phyloP scores from a whole-genome alignment of 1,140 invertebrate genomes.

The Lanistes nyassanus region DNA sequence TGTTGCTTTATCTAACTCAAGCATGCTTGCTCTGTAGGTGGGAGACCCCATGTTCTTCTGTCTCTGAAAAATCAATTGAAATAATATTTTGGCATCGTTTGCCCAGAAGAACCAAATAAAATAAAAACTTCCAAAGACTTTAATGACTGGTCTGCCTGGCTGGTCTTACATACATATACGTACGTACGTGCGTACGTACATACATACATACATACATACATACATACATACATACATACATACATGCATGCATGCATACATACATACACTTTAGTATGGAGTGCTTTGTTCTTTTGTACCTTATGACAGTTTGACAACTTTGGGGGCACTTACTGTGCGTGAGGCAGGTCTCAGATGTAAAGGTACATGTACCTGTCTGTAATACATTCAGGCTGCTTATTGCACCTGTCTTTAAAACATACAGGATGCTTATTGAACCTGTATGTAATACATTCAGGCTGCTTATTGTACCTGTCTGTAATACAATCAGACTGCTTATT shows the following conservation, averaged over 20 bases:
- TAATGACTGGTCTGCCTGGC: not conserved
- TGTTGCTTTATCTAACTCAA: not conserved
- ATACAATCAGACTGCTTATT: too few species aligned
- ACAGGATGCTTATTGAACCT: too few species aligned
- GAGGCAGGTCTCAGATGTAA: too few species aligned
- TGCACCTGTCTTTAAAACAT: too few species aligned
- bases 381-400: too few species aligned
- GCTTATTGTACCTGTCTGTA: too few species aligned
- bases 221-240: slow-evolving; percentile 8
- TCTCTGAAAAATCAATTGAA: not conserved
- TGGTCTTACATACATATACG: not conserved
- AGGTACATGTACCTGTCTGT: too few species aligned
- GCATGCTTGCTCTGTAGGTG: not conserved
- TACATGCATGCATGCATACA: slow-evolving; percentile 2
- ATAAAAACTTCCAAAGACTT: not conserved
- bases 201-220: slow-evolving; percentile 6
- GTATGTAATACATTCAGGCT: too few species aligned
- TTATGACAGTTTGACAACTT: too few species aligned
- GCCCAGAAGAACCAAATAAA: not conserved
- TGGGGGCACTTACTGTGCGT: too few species aligned
- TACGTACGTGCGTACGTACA: not conserved
- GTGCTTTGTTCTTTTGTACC: too few species aligned
- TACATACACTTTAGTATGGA: too few species aligned
- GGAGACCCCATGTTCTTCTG: not conserved
- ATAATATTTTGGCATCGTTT: not conserved